Evolutionary conservation across 2,888 invertebrate genomes (phyloP).

Genomic region (Colostygia pectinataria): DNA sequence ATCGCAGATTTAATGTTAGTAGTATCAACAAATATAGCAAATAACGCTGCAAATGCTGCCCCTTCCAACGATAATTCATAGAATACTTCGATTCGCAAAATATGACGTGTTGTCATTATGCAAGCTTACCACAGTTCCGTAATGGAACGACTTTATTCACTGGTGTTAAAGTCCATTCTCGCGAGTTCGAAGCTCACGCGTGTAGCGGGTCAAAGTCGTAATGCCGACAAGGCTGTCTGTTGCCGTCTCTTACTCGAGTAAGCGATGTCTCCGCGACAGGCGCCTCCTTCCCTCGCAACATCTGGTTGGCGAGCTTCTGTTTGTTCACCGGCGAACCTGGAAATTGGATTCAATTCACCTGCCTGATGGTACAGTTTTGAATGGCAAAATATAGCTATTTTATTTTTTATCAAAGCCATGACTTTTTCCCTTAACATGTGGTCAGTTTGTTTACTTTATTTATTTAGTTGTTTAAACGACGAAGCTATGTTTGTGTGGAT

Average conservation of each 20-base stretch:
- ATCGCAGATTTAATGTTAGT: no score
- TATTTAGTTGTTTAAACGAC: no score
- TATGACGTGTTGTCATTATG: neutral
- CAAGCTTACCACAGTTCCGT: constrained; percentile 10
- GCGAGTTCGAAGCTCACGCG: constrained; percentile 50
- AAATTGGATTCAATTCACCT: constrained; percentile 58
- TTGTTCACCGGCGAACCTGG: constrained; percentile 92
- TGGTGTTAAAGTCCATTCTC: constrained; percentile 22
- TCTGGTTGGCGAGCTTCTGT: constrained; percentile 90
- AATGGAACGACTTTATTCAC: constrained; percentile 12
- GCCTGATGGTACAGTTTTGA: constrained; percentile 50
- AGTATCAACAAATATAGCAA: no score
- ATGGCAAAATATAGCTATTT: constrained; percentile 8
- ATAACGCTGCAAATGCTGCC: no score
- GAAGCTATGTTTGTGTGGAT: no score
- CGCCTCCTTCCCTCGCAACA: constrained; percentile 86
- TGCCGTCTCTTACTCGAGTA: constrained; percentile 87
- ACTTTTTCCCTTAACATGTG: no score
- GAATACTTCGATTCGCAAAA: no score
- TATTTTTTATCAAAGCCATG: constrained; percentile 1
- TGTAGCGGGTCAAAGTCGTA: constrained; percentile 67
- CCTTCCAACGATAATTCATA: no score
- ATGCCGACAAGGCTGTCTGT: constrained; percentile 51
- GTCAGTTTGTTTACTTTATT: no score
- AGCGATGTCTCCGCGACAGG: constrained; percentile 90